Conservation (phyloP, 2,888 invertebrate genomes). For the Cactoblastis cactorum region DNA sequence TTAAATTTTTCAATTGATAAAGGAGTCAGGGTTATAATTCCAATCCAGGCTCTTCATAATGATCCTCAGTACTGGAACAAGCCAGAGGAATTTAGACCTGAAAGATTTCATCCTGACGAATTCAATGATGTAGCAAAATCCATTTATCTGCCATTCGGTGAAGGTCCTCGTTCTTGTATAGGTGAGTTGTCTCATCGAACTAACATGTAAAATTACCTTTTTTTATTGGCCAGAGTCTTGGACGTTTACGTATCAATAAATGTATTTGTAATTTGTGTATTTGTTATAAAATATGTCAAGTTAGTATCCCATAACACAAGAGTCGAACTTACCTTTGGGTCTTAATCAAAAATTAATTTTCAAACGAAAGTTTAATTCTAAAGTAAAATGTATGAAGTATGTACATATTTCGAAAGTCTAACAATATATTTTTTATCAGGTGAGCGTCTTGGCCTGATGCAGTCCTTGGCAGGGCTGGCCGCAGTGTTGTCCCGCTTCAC, state of each 20-base stretch:
- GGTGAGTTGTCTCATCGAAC: slow-evolving; percentile 7
- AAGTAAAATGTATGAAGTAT: too few species aligned
- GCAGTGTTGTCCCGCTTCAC: slow-evolving; percentile 26
- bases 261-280: too few species aligned
- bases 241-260: too few species aligned
- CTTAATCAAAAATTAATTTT: too few species aligned
- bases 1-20: slow-evolving; percentile 21
- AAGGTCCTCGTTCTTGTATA: slow-evolving; percentile 14
- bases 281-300: too few species aligned
- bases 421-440: slow-evolving; percentile 17
- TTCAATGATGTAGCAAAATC: slow-evolving; percentile 21
- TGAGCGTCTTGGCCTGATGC: slow-evolving; percentile 28
- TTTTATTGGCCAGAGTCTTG: too few species aligned
- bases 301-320: too few species aligned
- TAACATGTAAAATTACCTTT: too few species aligned
- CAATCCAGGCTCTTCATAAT: slow-evolving; percentile 35
- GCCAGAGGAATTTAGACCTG: slow-evolving; percentile 35
- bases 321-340: too few species aligned
- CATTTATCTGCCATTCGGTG: slow-evolving; percentile 14
- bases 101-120: slow-evolving; percentile 31
- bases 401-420: too few species aligned
- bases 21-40: slow-evolving; percentile 30
- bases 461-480: slow-evolving; percentile 30
- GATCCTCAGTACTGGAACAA: slow-evolving; percentile 35
- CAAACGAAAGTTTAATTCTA: too few species aligned